phyloP scores from a whole-genome alignment of 2,888 invertebrate species.

The Plebejus anna region DNA sequence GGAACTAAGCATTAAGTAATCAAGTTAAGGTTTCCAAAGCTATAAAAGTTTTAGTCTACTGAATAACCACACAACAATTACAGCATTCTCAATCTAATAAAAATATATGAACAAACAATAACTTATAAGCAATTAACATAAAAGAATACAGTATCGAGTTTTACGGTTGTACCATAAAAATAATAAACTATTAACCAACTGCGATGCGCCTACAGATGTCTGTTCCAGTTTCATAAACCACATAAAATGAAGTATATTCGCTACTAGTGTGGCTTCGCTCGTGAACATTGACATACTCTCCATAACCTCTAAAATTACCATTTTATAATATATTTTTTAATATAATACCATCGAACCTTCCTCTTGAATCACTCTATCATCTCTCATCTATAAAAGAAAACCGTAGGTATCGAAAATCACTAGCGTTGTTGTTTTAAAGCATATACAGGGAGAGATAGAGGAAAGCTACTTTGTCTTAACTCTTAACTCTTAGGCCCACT shows the following conservation, averaged over 20 bases:
- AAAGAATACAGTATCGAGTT: slow-evolving; percentile 8
- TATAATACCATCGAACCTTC: too few species aligned
- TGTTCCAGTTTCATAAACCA: slow-evolving; percentile 1
- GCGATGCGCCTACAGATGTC: background rate
- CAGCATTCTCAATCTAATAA: background rate
- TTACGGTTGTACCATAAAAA: background rate
- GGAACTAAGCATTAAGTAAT: background rate
- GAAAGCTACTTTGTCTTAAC: background rate
- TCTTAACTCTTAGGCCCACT: background rate
- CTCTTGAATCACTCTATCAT: too few species aligned
- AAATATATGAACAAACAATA: slow-evolving; percentile 1
- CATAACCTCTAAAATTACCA: too few species aligned
- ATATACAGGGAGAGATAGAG: background rate
- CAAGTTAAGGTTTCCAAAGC: slow-evolving; percentile 4
- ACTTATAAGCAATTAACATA: slow-evolving; percentile 6
- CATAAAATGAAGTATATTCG: background rate
- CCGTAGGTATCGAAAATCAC: too few species aligned
- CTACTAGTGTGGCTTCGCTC: background rate
- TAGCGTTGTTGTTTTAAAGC: too few species aligned
- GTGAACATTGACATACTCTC: background rate
- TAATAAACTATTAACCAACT: background rate
- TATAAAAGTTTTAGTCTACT: background rate
- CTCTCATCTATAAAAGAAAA: too few species aligned
- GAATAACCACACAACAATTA: background rate
- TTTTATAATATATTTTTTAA: background rate